Base-by-base conservation (phyloP, 2,888 invertebrate species). In the Himalopsyche tibetana region DNA sequence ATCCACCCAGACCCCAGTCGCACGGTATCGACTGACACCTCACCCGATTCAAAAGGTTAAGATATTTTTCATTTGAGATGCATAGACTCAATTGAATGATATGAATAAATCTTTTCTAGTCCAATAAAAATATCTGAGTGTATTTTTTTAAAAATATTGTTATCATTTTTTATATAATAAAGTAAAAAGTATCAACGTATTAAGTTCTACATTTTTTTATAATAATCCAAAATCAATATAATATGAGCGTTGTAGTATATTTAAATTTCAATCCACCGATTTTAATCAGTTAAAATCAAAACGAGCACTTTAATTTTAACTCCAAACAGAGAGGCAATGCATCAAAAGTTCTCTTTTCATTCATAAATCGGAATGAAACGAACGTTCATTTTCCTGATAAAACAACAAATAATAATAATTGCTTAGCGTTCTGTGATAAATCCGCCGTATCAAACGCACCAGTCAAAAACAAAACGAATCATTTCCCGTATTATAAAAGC, bases 391-490 rank as follows among this genome's bases (percentile, higher is more conserved):
- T 83, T 69, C 45, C 55, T 74, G 79, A 79, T 79, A 79, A 51
- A 83, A 79, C 51, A 69, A 83, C 74, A 74, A 83, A 83, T 83
- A 63, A 63, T 63, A 63, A 63, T 63, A 83, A 83, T 84, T 84
- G 83, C 55, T 84, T 55, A 28, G 80, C 45, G 45, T 63, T 69
- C 69, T 51, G 82, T 84, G 87, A 85, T 87, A 86, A 87, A 85
- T 80, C 42, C 74, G 38, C 79, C 84, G 83, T 87, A 87, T 87
- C 86, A 84, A 87, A 85, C 55, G 83, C 82, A 82, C 15, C 86
- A 84, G 79, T 86, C 84, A 86, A 56, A 84, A 82, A 86, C 85
- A 84, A 86, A 84, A 87, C 84, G 82, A 86, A 87, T 87, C 55
- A 85, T 84, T 82, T 84, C 85, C 85, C 82, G 84, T 87, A 82